phyloP scores from a whole-genome alignment of 2,888 invertebrate genomes.

The Pollenia labialis region DNA sequence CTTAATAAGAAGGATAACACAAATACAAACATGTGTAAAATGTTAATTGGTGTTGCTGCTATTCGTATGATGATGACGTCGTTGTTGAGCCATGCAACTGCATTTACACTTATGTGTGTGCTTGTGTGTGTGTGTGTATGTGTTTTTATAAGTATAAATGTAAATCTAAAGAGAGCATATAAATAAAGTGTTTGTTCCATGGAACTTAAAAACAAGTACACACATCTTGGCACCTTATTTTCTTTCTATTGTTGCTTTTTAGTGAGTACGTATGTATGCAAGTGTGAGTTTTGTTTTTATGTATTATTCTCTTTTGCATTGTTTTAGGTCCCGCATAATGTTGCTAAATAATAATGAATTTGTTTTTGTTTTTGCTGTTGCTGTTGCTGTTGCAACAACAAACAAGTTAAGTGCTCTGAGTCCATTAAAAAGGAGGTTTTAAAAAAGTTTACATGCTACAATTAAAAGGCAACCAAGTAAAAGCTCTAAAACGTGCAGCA shows the following conservation, averaged over 20 bases:
- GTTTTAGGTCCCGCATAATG: constrained; percentile 57
- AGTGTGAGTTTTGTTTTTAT: constrained; percentile 32
- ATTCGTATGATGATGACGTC: constrained; percentile 21
- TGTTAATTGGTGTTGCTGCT: constrained; percentile 69
- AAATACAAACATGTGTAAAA: constrained; percentile 44
- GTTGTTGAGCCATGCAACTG: constrained; percentile 37
- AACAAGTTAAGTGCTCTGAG: constrained; percentile 62
- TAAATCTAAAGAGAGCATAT: constrained; percentile 53
- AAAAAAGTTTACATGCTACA: constrained; percentile 69
- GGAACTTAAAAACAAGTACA: constrained; percentile 49
- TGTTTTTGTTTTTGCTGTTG: constrained; percentile 45
- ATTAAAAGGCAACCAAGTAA: constrained; percentile 73
- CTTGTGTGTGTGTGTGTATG: not conserved
- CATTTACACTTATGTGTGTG: constrained; percentile 7
- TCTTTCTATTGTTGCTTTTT: constrained; percentile 64
- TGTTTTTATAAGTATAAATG: constrained; percentile 38
- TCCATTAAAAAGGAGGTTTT: constrained; percentile 61
- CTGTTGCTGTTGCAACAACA: constrained; percentile 45
- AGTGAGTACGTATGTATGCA: constrained; percentile 16
- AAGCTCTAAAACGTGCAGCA: constrained; percentile 36
- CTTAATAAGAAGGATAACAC: constrained; percentile 55
- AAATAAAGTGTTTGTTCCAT: constrained; percentile 70
- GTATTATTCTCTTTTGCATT: constrained; percentile 32
- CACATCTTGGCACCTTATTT: constrained; percentile 66
- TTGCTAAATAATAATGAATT: constrained; percentile 41